Evolutionary conservation across 2,797 vertebrate genomes (phyloP).

Genomic region (Oreochromis grahami): DNA sequence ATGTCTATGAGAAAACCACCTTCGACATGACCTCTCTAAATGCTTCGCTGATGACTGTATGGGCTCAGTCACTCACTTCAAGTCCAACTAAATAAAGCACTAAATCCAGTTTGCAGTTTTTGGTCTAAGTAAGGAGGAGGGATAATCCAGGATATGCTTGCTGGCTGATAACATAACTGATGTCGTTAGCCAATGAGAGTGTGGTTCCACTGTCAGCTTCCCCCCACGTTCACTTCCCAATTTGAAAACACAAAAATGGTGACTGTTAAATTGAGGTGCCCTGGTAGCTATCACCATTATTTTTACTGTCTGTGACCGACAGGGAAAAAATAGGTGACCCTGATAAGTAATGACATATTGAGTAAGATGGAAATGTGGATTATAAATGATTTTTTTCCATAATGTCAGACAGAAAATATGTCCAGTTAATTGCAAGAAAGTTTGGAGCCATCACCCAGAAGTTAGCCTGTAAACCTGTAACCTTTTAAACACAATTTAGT

Average conservation of each 20-base stretch:
- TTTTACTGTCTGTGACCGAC: fast-evolving
- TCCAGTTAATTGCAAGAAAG: not conserved
- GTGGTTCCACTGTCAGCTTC: not conserved
- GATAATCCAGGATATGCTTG: not conserved
- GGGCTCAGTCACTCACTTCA: not conserved
- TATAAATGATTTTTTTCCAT: not conserved
- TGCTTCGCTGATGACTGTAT: fast-evolving
- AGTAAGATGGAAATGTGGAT: not conserved
- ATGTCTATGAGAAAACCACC: not conserved
- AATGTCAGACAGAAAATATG: not conserved
- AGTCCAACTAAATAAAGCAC: not conserved
- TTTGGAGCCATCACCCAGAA: not conserved
- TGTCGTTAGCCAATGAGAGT: not conserved
- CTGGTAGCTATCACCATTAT: fast-evolving
- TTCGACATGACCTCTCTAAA: not conserved
- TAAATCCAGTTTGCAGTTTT: not conserved
- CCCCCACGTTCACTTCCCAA: fast-evolving
- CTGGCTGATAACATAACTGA: not conserved
- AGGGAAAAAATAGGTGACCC: fast-evolving
- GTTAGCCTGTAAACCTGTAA: not conserved
- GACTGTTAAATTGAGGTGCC: not conserved
- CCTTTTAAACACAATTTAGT: not conserved
- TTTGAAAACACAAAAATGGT: not conserved
- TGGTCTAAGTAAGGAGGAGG: not conserved
- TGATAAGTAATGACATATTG: not conserved